phyloP scores from a whole-genome alignment of 2,113 vertebrate species.

The Emydura subglobosa region DNA sequence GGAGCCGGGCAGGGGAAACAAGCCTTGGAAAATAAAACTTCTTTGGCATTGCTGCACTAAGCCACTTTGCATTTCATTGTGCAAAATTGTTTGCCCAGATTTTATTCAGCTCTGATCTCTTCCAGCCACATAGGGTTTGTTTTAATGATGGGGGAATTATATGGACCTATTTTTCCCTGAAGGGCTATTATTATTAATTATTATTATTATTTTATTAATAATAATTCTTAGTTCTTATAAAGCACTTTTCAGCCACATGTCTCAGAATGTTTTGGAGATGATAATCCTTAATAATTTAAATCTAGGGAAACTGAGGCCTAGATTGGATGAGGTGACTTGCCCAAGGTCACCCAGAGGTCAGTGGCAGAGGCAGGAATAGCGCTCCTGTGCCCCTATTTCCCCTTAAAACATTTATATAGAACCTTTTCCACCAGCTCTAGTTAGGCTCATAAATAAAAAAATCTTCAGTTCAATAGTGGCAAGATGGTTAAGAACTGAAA shows the following conservation, averaged over 20 bases:
- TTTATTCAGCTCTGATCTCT: constrained; percentile 53
- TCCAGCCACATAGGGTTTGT: constrained; percentile 51
- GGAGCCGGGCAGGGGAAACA: background rate
- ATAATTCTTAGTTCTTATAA: constrained; percentile 4
- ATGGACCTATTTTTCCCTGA: constrained; percentile 47
- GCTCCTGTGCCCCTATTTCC: background rate
- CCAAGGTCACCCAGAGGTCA: background rate
- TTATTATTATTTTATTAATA: background rate
- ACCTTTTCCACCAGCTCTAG: background rate
- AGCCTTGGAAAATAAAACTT: constrained; percentile 26
- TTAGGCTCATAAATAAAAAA: background rate
- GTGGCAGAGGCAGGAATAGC: background rate
- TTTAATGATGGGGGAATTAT: constrained; percentile 22
- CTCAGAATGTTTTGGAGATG: background rate
- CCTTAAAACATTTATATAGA: background rate
- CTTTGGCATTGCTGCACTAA: constrained; percentile 52
- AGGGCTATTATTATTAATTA: background rate
- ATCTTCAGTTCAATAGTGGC: background rate
- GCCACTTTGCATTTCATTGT: constrained; percentile 69
- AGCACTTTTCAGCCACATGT: constrained; percentile 6
- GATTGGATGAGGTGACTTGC: background rate
- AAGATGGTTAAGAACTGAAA: background rate
- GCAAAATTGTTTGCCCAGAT: constrained; percentile 65
- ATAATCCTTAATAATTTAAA: background rate
- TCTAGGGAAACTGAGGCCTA: background rate